Conservation (phyloP, 2,888 invertebrate genomes). For the Papilio elwesi region DNA sequence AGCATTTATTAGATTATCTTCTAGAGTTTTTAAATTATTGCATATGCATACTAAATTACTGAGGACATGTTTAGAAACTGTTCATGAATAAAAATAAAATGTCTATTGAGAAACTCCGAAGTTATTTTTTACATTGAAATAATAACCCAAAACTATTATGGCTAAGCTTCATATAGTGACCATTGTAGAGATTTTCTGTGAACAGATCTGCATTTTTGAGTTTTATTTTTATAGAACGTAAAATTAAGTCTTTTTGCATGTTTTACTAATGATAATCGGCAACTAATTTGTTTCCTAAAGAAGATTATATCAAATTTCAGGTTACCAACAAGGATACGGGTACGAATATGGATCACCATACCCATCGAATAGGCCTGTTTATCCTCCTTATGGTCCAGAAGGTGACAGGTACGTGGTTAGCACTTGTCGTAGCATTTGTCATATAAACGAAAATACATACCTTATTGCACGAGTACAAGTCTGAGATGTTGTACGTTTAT, state of each 20-base stretch:
- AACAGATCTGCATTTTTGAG: not conserved
- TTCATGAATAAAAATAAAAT: no score
- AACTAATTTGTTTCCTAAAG: not conserved
- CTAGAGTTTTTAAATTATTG: not conserved
- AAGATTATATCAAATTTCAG: conserved; percentile 63
- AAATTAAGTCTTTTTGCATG: conserved; percentile 30
- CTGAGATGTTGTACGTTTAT: not conserved
- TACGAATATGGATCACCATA: conserved; percentile 88
- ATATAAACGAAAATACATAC: not conserved
- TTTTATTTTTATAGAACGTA: not conserved
- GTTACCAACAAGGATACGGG: conserved; percentile 87
- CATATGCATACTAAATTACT: not conserved
- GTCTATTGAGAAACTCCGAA: no score
- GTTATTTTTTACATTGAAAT: no score
- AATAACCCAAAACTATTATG: not conserved
- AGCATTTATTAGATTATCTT: not conserved
- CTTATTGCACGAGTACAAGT: no score
- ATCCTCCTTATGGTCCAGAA: conserved; percentile 90
- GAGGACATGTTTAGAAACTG: no score
- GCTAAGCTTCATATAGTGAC: not conserved
- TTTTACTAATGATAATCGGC: conserved; percentile 18
- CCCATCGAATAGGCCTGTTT: conserved; percentile 90
- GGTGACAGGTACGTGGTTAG: conserved; percentile 85
- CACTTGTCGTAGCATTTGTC: not conserved
- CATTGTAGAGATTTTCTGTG: conserved; percentile 2